A percentile compares a stretch with the other conserved stretches of the same genome.
These are phyloP conservation scores for Aleiodes leptofemur DNA, from an alignment of 2,888 invertebrate species.

Conservation along the genomic window DNA sequence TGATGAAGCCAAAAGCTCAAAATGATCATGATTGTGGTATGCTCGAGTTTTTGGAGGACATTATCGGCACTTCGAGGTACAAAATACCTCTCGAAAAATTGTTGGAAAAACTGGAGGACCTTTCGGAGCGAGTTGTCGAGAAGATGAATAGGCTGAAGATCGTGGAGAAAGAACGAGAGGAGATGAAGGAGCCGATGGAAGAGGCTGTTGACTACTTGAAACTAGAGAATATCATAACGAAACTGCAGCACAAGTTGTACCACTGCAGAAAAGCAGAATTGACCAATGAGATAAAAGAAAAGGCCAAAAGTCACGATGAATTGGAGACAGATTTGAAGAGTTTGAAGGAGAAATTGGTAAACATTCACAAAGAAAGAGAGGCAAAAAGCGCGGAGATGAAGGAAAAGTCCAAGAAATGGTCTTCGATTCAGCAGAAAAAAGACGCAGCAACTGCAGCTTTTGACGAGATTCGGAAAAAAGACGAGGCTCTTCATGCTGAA, in stretches of 20 bases:
- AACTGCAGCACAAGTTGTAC: conserved; percentile 70
- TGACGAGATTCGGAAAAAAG: conserved; percentile 76
- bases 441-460: conserved; percentile 76
- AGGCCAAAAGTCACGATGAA: conserved; percentile 59
- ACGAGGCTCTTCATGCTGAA: conserved; percentile 79
- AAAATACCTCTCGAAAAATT: conserved; percentile 89
- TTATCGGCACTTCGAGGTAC: conserved; percentile 92
- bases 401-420: conserved; percentile 74
- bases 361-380: conserved; percentile 77
- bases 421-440: conserved; percentile 80
- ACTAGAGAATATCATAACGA: conserved; percentile 85
- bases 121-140: conserved; percentile 85
- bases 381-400: conserved; percentile 77
- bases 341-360: conserved; percentile 76
- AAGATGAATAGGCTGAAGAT: conserved; percentile 90
- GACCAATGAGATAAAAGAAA: conserved; percentile 57
- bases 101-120: conserved; percentile 82
- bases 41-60: conserved; percentile 98
- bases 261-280: conserved; percentile 66
- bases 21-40: conserved; percentile 94
- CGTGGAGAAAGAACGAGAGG: conserved; percentile 88
- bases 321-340: conserved; percentile 63
- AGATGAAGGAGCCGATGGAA: conserved; percentile 86
- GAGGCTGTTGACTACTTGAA: conserved; percentile 87
- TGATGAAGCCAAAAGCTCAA: conserved; percentile 97